Conservation (phyloP, 1,140 invertebrate genomes). For the Chironomus tepperi region DNA sequence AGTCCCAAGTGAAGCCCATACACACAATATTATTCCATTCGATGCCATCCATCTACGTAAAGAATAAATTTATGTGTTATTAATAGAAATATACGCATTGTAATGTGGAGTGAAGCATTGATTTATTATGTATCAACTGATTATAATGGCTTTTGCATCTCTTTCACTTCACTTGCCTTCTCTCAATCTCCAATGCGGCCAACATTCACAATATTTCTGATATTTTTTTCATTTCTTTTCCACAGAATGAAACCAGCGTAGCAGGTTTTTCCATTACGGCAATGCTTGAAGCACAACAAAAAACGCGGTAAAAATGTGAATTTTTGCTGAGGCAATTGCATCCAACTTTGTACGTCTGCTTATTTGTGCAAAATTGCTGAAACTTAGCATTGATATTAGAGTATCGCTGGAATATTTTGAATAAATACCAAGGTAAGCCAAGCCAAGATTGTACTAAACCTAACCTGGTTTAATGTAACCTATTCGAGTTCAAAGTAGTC, state of each 20-base stretch:
- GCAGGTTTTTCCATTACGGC: conserved; percentile 11
- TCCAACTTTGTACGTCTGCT: no score
- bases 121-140: conserved; percentile 23
- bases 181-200: background rate
- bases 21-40: no score
- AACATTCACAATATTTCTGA: background rate
- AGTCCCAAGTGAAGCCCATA: no score
- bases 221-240: background rate
- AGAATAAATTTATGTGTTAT: conserved; percentile 10
- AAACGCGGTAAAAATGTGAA: background rate
- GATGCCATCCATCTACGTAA: background rate
- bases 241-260: background rate
- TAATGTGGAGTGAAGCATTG: conserved; percentile 18
- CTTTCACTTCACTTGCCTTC: conserved; percentile 5
- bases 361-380: no score
- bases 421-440: no score
- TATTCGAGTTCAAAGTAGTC: no score
- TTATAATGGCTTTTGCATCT: conserved; percentile 14
- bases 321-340: no score
- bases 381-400: no score
- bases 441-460: no score
- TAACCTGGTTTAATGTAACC: no score
- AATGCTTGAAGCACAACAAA: background rate
- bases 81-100: background rate
- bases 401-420: no score